These are phyloP conservation scores for Diaperis boleti DNA, from an alignment of 2,888 invertebrate genomes.

Conservation along the genomic window DNA sequence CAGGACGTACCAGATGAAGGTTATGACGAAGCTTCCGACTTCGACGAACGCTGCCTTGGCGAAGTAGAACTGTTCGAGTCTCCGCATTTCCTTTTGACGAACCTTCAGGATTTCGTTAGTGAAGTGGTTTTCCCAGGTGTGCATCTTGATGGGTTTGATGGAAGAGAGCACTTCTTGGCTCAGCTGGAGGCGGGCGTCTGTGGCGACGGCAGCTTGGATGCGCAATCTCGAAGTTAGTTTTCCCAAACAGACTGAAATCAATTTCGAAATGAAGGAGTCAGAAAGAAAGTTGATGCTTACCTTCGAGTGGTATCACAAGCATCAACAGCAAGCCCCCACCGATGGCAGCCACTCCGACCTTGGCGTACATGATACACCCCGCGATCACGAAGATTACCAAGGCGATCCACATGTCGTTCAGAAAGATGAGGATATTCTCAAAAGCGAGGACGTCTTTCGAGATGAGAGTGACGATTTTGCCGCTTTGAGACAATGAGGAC, in stretches of 20 bases:
- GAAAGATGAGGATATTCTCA: conserved; percentile 86
- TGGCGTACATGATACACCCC: conserved; percentile 79
- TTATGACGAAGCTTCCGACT: conserved; percentile 56
- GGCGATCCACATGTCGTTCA: conserved; percentile 83
- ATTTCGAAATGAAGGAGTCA: no score
- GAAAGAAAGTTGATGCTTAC: no score
- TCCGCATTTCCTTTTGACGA: conserved; percentile 75
- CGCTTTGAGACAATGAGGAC: conserved; percentile 76
- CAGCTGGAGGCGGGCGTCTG: conserved; percentile 52
- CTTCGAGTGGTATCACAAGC: conserved; percentile 60
- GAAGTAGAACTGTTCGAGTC: conserved; percentile 62
- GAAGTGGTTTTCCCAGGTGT: conserved; percentile 55
- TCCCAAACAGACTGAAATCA: not conserved
- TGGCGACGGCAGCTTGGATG: conserved; percentile 47
- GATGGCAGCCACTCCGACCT: conserved; percentile 69
- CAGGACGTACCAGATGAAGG: conserved; percentile 52
- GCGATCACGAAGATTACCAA: conserved; percentile 77
- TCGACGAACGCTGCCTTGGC: conserved; percentile 57
- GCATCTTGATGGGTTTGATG: conserved; percentile 56
- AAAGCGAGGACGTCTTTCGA: conserved; percentile 94
- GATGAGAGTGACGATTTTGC: conserved; percentile 85
- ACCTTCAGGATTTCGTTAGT: conserved; percentile 48
- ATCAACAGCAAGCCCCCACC: conserved; percentile 70
- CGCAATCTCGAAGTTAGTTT: not conserved
- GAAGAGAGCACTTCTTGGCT: conserved; percentile 52